A percentile compares a stretch with the other conserved stretches of the same genome.
These are phyloP conservation scores for Petrolisthes manimaculis DNA, from an alignment of 2,888 invertebrate species.

Conservation along the genomic window DNA sequence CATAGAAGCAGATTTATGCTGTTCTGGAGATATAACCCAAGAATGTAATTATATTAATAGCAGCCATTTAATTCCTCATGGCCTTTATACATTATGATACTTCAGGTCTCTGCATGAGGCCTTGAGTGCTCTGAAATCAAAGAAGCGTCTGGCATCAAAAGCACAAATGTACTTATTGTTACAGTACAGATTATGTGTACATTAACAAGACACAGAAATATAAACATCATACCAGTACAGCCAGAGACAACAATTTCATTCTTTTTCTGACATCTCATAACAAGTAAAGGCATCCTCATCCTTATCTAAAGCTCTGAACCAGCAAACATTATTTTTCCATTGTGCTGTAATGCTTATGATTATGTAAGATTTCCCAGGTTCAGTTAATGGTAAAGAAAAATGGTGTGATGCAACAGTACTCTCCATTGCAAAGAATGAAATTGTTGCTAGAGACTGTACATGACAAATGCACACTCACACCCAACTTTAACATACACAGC, in stretches of 20 bases:
- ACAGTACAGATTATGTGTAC: background rate
- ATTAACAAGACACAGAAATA: slow-evolving; percentile 3
- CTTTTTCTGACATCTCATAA: background rate
- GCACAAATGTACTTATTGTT: slow-evolving; percentile 47
- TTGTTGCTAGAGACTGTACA: background rate
- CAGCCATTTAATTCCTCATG: background rate
- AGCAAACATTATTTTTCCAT: too few species aligned
- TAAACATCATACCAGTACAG: background rate
- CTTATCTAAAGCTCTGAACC: too few species aligned
- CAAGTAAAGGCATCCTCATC: background rate
- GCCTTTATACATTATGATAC: slow-evolving; percentile 1
- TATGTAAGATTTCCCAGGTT: too few species aligned
- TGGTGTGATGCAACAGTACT: background rate
- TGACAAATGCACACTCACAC: slow-evolving; percentile 8
- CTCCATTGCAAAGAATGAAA: background rate
- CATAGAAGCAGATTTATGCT: too few species aligned
- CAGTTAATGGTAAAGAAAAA: too few species aligned
- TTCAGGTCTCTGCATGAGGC: slow-evolving; percentile 12
- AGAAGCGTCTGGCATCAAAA: slow-evolving; percentile 44
- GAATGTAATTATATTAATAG: too few species aligned
- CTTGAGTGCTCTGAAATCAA: slow-evolving; percentile 40
- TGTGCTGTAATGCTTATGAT: too few species aligned
- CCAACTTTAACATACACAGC: slow-evolving; percentile 3
- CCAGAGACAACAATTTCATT: background rate
- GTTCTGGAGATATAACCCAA: too few species aligned